Base-by-base conservation (phyloP, 2,797 vertebrate genomes). In the Mastacembelus armatus region DNA sequence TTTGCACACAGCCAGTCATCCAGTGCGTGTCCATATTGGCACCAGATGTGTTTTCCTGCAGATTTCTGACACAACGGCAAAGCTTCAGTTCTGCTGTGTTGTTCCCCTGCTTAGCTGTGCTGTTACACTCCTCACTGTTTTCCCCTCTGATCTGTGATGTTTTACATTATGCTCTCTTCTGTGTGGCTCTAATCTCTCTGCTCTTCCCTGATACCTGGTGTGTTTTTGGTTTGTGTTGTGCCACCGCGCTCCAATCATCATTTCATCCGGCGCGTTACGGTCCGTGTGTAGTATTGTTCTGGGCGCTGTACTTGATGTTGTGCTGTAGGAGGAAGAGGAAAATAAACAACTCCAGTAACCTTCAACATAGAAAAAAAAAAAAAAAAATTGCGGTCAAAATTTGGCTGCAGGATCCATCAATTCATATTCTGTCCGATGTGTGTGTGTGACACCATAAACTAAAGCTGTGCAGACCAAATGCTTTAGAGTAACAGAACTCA, bases 31-130 rank as follows among this genome's bases (percentile, higher is more conserved):
- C 45, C 69, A 80, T 73, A 56, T 59, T 82, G 67, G 58, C 64
- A 29, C 76, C 86, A 83, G 78, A 83, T 87, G 83, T 71, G 67
- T 29, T 44, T 67, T 50, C 51, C 48, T 49, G 55, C 57, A 64
- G 56, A 59, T 60, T 69, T 61, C 15, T 58, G 49, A 69, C 66
- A 59, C 9, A 11, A 30, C 67, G 52, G 59, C 42, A 45, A 8
- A 54, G 54, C 49, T n/a, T 56, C 61, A 45, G 59, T 33, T 57
- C 45, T 58, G 61, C 66, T 80, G 32, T 47, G 55, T 24, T 73
- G n/a, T n/a, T n/a, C n/a, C 15, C 27, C 45, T 16, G 60, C n/a
- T 58, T 58, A 33, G 55, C 61, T 55, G 40, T 3, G 4, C 58
- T 42, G 30, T 30, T 50, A 3, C 11, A 47, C 22, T 50, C 38